Evolutionary conservation across 2,113 vertebrate genomes (phyloP), one percentile per base, ranked within the genome.

Genomic region (Morone chrysops): DNA sequence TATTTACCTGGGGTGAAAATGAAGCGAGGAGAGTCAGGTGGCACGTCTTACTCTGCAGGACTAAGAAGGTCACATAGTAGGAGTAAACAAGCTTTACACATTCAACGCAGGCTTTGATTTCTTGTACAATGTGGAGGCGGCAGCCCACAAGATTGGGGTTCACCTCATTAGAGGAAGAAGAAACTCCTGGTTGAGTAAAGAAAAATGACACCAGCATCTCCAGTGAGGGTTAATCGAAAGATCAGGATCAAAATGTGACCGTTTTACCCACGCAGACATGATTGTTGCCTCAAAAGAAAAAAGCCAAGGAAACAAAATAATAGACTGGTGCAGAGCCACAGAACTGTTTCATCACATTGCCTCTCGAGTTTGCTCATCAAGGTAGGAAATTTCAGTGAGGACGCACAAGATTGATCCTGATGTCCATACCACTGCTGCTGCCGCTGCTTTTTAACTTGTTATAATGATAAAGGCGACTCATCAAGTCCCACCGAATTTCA

Each of bases 1-100:
- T 0, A 31, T 6, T 2, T 36, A 36, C 70, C 22, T 18, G 0
- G n/a, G 60, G 82, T 70, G 89, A 83, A 84, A 91, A 91, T 86
- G 82, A 87, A 84, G 77, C 59, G 4, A 60, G 66, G 40, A 10
- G 61, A 62, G 41, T 63, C 59, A 40, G 66, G 70, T 53, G 14
- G 73, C 82, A 81, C 48, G 18, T 70, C 12, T 71, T 6, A 38
- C 70, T 88, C 78, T 18, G n/a, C 10, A 16, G 83, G 75, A 71
- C 53, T 22, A 56, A 12, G 54, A 62, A 87, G 90, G 93, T 90
- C 87, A 70, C 36, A 8, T 6, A 7, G 12, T 5, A 69, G 56
- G 63, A 47, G 82, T 83, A 92, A 91, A 88, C 81, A 90, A 70
- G 87, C 80, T 85, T 84, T 71, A 43, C 60, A 56, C 70, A 18